Evolutionary conservation across 2,888 invertebrate species (phyloP), one percentile per base, ranked within the genome.

Genomic region (Epirrhoe tristata): DNA sequence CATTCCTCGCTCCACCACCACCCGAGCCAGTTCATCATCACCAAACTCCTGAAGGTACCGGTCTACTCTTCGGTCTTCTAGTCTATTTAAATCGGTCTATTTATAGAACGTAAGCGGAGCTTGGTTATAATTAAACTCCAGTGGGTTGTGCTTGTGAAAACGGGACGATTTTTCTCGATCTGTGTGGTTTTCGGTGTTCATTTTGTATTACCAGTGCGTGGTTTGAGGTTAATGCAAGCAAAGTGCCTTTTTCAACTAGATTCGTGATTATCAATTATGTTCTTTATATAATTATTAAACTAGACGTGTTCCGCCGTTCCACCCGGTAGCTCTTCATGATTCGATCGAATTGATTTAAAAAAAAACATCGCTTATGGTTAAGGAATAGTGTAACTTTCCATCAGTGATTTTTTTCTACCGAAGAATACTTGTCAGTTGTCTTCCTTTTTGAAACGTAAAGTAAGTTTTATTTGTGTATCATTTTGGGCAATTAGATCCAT

Each of bases 1-100:
- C 78, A 77, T 74, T 77, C 76, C 70, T 58, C 63, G 63, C 66
- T 70, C 69, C 67, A 72, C 55, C 74, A 64, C 62, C 73, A 46
- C 71, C 67, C 59, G 6, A 64, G 64, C 39, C 64, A 68, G 68
- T 68, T 66, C 65, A 66, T 48, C 63, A 54, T 14, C 48, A 48
- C 48, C 14, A 48, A 32, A 58, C 55, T 52, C 56, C 52, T 31
- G 51, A 62, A 69, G 66, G 68, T 68, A 43, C 55, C 51, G 58
- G 55, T 57, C 43, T n/a, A 52, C 60, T 50, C 6, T 16, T 8
- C 34, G 52, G 31, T 34, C n/a, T 56, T 48, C 46, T 36, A 5
- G 53, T 56, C 14, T 58, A 58, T 66, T 57, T 66, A 34, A 36
- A 57, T 57, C 36, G 32, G n/a, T 50, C 61, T 68, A 61, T 68